phyloP scores from a whole-genome alignment of 1,140 invertebrate species.

The Bombus sibiricus region DNA sequence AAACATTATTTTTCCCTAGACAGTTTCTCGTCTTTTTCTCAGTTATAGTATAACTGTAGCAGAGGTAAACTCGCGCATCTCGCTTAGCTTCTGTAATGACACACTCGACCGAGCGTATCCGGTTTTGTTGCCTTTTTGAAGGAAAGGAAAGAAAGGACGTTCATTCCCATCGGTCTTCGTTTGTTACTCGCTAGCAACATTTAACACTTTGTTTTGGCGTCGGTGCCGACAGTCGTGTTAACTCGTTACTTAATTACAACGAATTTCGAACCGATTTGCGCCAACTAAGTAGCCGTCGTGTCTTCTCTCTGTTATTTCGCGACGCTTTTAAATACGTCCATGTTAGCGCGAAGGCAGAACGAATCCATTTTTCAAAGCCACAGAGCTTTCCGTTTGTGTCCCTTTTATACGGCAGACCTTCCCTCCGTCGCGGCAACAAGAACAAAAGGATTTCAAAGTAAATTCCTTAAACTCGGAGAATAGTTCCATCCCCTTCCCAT shows the following conservation, averaged over 20 bases:
- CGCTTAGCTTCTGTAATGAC: conserved; percentile 32
- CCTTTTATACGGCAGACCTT: conserved; percentile 2
- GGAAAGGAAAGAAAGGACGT: not conserved
- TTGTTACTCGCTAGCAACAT: not conserved
- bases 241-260: conserved; percentile 38
- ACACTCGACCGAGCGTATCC: conserved; percentile 15
- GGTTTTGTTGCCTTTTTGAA: conserved; percentile 43
- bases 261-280: conserved; percentile 32
- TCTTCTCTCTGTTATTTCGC: not conserved
- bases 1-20: not conserved
- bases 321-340: not conserved
- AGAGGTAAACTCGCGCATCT: not conserved
- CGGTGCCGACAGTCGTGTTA: not conserved
- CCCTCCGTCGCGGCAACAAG: not conserved
- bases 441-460: conserved; percentile 42
- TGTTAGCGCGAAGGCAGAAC: not conserved
- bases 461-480: conserved; percentile 31
- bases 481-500: not conserved
- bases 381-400: not conserved
- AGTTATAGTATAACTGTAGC: not conserved
- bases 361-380: conserved; percentile 38
- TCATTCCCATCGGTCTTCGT: conserved; percentile 17
- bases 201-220: not conserved
- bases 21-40: not conserved
- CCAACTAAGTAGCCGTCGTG: not conserved